Percentiles rank a stretch among this genome's conserved stretches.
phyloP scores from a whole-genome alignment of 2,113 vertebrate genomes.

The Catagonus wagneri region DNA sequence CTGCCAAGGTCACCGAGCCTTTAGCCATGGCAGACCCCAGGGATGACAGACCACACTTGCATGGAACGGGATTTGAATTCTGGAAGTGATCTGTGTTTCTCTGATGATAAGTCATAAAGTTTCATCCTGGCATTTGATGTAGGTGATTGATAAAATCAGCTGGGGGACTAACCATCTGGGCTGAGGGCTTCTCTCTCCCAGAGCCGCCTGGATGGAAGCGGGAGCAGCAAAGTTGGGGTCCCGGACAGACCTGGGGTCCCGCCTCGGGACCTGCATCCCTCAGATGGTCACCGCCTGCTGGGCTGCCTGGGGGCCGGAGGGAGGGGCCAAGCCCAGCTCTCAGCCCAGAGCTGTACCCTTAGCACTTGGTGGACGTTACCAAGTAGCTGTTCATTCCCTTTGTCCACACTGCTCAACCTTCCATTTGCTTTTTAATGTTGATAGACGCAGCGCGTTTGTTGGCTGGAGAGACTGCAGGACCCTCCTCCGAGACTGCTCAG shows the following conservation, averaged over 20 bases:
- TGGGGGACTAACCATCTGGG: neutral
- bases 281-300: neutral
- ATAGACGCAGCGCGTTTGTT: neutral
- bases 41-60: neutral
- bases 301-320: fast-evolving
- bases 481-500: too few species aligned
- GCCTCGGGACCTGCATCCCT: neutral
- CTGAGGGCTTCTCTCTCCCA: neutral
- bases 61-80: neutral
- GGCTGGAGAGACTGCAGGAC: neutral
- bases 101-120: neutral
- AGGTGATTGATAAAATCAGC: neutral
- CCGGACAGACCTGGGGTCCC: neutral
- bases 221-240: neutral
- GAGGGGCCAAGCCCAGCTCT: neutral
- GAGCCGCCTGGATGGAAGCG: neutral
- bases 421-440: neutral
- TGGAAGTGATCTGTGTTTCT: neutral
- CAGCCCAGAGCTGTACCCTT: fast-evolving
- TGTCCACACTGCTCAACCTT: neutral
- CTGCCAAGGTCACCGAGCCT: neutral
- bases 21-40: neutral
- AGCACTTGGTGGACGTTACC: too few species aligned
- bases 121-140: neutral
- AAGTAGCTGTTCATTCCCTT: too few species aligned